Evolutionary conservation across 2,888 invertebrate species (phyloP).

Genomic region (Rotaria socialis): DNA sequence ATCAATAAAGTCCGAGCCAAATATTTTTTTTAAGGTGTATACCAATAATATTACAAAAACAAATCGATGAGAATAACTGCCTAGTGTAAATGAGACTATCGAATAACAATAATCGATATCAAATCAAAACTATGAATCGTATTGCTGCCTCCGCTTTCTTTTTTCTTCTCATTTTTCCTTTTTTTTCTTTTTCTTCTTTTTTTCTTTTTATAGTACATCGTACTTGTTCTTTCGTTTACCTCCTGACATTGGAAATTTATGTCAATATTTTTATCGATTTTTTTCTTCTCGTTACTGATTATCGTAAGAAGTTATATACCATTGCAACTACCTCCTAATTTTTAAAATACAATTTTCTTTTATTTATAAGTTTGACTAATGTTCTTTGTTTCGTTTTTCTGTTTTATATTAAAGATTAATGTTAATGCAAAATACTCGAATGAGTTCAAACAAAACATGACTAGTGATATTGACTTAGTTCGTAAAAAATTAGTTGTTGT

Average conservation of each 20-base stretch:
- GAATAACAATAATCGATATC: not conserved
- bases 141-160: not conserved
- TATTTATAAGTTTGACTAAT: too few relatives aligned
- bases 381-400: too few relatives aligned
- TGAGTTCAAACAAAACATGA: not conserved
- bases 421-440: not conserved
- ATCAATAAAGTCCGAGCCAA: not conserved
- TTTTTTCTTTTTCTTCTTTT: not conserved
- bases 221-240: not conserved
- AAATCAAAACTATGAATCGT: not conserved
- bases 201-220: not conserved
- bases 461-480: not conserved
- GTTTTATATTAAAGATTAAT: not conserved
- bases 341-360: too few relatives aligned
- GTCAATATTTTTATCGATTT: not conserved
- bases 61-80: not conserved
- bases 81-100: not conserved
- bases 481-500: constrained; percentile 95
- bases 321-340: too few relatives aligned
- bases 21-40: not conserved
- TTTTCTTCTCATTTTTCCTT: not conserved
- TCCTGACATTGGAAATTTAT: not conserved
- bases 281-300: not conserved
- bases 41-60: not conserved
- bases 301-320: not conserved